A percentile compares a stretch with the other conserved stretches of the same genome.
Conservation (phyloP, 2,888 invertebrate species). For the Polyommatus icarus region DNA sequence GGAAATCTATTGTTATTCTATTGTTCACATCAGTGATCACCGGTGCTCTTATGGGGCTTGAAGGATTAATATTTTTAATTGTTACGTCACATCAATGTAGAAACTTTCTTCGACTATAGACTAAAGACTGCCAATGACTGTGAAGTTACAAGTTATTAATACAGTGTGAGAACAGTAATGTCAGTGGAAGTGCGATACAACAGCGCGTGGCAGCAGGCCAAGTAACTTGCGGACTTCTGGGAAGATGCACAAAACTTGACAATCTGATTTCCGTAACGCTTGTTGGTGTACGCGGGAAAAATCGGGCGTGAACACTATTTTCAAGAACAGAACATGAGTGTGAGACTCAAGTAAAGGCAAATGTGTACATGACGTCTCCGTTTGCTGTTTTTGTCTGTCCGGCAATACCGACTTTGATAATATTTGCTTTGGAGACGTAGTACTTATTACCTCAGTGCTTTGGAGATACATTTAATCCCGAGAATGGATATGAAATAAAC, state of each 20-base stretch:
- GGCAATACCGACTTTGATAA: background rate
- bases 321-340: no score
- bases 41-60: no score
- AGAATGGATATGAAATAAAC: background rate
- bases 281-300: background rate
- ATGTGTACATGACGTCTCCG: no score
- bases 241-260: background rate
- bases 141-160: background rate
- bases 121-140: background rate
- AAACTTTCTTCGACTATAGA: background rate
- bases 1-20: no score
- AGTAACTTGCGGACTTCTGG: background rate
- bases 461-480: background rate
- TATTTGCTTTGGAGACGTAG: background rate
- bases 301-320: background rate
- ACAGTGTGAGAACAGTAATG: background rate
- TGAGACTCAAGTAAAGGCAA: no score
- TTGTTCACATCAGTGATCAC: no score
- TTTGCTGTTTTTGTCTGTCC: no score
- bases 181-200: background rate
- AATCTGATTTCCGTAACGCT: background rate
- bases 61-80: no score
- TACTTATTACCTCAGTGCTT: no score
- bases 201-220: slow-evolving; percentile 11
- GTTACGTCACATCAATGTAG: no score